Percentiles rank a stretch among this genome's conserved stretches.
Conservation (phyloP, 2,797 vertebrate species). For the Mustela erminea region DNA sequence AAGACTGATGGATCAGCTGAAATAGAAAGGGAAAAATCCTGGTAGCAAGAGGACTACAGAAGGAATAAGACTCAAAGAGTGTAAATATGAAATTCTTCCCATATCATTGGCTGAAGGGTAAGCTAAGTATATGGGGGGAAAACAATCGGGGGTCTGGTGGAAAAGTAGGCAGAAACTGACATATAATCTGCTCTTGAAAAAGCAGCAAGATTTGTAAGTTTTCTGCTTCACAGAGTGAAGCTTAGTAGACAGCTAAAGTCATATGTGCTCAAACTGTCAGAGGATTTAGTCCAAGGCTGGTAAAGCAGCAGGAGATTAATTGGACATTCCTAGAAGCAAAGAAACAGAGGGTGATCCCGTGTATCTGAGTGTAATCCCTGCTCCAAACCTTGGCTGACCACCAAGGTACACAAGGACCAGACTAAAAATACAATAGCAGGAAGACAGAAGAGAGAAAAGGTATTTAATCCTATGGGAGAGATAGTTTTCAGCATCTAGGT, state of each 20-base stretch:
- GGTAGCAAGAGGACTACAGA: not conserved
- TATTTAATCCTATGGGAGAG: not conserved
- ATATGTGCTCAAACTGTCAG: not conserved
- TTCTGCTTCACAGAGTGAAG: not conserved
- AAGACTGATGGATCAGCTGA: not conserved
- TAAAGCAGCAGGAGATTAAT: not conserved
- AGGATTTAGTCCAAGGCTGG: not conserved
- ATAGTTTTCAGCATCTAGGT: not conserved
- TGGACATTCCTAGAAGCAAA: not conserved
- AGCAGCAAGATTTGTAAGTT: not conserved
- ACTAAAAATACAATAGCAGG: not conserved
- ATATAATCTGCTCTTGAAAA: not conserved
- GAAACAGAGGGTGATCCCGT: not conserved
- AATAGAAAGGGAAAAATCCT: not conserved
- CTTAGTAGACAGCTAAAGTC: not conserved
- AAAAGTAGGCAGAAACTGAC: not conserved
- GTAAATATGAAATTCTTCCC: not conserved
- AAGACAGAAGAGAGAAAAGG: not conserved
- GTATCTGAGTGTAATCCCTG: not conserved
- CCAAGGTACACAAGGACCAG: not conserved
- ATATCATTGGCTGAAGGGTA: not conserved
- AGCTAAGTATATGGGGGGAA: not conserved
- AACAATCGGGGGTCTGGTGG: not conserved
- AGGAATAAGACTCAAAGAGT: not conserved
- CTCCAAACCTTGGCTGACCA: not conserved